Base-by-base conservation (phyloP, 2,797 vertebrate species). In the Cuculus canorus region DNA sequence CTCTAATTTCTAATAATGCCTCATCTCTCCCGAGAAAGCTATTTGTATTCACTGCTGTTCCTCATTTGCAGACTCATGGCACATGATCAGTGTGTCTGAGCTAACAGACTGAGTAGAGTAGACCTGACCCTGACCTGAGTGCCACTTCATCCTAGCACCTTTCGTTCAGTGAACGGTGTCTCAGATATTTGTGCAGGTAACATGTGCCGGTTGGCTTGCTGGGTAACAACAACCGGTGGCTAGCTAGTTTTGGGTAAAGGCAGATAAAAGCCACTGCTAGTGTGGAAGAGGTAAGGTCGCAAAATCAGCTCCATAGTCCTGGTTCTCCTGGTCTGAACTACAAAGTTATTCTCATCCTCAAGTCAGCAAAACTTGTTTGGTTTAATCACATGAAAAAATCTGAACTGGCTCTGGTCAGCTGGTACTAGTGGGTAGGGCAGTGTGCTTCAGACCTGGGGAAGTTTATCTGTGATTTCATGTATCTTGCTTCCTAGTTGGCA, bases 391-490 rank as follows among this genome's bases (percentile, higher is more conserved):
- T 77, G 53, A 76, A 56, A 45, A 17, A 24, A 10, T 10, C 5
- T 48, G 64, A 73, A 52, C 43, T 47, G 10, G 4, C 3, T 81
- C 10, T 84, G 43, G 2, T 60, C 8, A 65, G 9, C 15, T 81
- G 45, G 18, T 13, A 27, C 14, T 63, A 13, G 7, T 19, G 28
- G 27, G 5, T n/a, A 32, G 13, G 0, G 1, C 18, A 13, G 8
- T 24, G 6, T 28, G 13, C 21, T 71, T 80, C 56, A 25, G 19
- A 53, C 22, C 13, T 30, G 3, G 78, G 7, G 13, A 52, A n/a
- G 1, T 71, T 75, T 84, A 27, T 60, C 10, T 50, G 15, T 23
- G 71, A 12, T 78, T 86, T 48, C 22, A 45, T 0, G 1, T 59
- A 15, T 7, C 89, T 69, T 39, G 7, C 35, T 72, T 60, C 41